Conservation (phyloP, 2,113 vertebrate species). For the Regulus satrapa region DNA sequence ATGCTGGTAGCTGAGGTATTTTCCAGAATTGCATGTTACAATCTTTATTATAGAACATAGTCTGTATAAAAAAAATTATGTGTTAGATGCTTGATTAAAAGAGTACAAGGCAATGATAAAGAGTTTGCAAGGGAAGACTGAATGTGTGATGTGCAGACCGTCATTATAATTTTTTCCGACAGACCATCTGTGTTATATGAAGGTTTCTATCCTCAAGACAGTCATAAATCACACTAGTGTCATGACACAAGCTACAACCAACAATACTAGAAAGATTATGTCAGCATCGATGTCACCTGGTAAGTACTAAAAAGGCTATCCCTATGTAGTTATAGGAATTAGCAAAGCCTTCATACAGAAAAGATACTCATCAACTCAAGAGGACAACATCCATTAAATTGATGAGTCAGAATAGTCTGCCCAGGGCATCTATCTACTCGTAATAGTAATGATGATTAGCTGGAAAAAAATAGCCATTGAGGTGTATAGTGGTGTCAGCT, state of each 20-base stretch:
- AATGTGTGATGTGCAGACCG: not conserved
- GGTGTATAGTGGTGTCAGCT: not conserved
- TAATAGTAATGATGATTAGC: constrained; percentile 5
- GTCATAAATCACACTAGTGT: constrained; percentile 13
- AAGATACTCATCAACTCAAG: not conserved
- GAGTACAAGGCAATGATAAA: not conserved
- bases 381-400: not conserved
- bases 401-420: constrained; percentile 13
- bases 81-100: not conserved
- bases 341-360: constrained; percentile 27
- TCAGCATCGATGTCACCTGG: not conserved
- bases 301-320: not conserved
- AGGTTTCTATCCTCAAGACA: constrained; percentile 14
- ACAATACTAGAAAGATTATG: not conserved
- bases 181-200: not conserved
- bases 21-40: not conserved
- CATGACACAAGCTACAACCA: not conserved
- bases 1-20: not conserved
- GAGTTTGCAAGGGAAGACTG: not conserved
- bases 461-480: not conserved
- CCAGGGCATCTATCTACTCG: not conserved
- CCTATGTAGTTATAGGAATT: not conserved
- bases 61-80: not conserved
- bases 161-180: not conserved
- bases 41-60: not conserved